Evolutionary conservation across 2,797 vertebrate genomes (phyloP), one percentile per base, ranked within the genome.

Genomic region (Lemur catta): DNA sequence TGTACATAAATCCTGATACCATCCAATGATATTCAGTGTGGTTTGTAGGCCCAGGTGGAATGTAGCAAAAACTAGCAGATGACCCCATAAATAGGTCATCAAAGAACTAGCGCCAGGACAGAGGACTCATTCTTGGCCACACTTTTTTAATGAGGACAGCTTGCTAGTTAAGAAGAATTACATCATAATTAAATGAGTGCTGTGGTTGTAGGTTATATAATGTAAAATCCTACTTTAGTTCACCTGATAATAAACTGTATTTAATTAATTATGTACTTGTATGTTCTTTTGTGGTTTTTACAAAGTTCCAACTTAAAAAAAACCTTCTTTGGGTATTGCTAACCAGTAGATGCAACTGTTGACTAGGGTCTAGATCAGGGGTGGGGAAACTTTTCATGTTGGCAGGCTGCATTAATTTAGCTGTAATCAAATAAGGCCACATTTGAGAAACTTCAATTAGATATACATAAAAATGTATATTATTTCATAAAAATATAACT

Each of bases 231-330:
- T 69, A 35, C 52, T 86, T 81, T 24, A 79, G n/a, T 85, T 92
- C 41, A 71, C 65, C 41, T 61, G 76, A 72, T 61, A 88, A 81
- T 84, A 80, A 69, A 59, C 43, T 91, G 0, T 63, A 55, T 33
- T 82, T 95, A 91, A 93, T 92, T 80, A 52, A 65, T 48, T 6
- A n/a, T 79, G 20, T n/a, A 82, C 85, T 75, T 90, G 71, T 78
- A 13, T 67, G 17, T 85, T 79, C 43, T 69, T 92, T 95, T 24
- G 65, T 20, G 46, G 48, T 26, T 72, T 89, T 76, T 63, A 86
- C 30, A 8, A 94, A 91, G 13, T 63, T 6, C 20, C 33, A 82
- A 14, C 8, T 61, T 87, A 65, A 87, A 61, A 79, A 69, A 46
- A 79, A 55, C n/a, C n/a, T 57, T 89, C 43, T 84, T 93, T 52